Evolutionary conservation across 2,113 vertebrate genomes (phyloP), one percentile per base, ranked within the genome.

Genomic region (Apeltes quadracus): DNA sequence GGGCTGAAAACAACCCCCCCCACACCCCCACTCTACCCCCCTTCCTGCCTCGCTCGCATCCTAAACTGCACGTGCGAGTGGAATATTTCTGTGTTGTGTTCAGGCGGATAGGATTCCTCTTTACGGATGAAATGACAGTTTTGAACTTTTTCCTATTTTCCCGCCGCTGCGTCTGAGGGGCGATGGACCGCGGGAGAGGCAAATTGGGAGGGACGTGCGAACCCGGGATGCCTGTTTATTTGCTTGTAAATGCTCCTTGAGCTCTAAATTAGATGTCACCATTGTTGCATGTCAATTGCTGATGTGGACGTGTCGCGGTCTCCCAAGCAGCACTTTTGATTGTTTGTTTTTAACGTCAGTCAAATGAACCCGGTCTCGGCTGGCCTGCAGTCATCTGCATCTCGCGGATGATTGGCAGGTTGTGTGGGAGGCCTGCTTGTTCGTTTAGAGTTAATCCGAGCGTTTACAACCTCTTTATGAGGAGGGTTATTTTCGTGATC

Each of bases 211-310:
- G 81, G 90, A 93, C 87, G 62, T 81, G 82, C 5, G 54, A 75
- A 82, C 72, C 70, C 57, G 79, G 83, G 82, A 77, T 83, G 85
- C 82, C 87, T 92, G 91, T 93, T 93, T 94, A 87, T 91, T 93
- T 93, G 86, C 92, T 92, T 92, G 89, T 91, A 86, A 84, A 36
- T 38, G 64, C 84, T 91, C 85, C 91, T 87, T 88, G 83, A 92
- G 90, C 88, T 93, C 87, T 91, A 93, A 92, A 93, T 93, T 86
- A 91, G 84, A 90, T 91, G 90, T 92, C 92, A 93, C 90, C 88
- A 84, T 91, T 83, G 90, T 83, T 93, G 61, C 85, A 85, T 88
- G 91, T 93, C 91, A 91, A 80, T 77, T 76, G 75, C 69, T 62
- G 89, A 87, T 79, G 80, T 53, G 79, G 70, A 79, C 44, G 83